Base-by-base conservation (phyloP, 2,888 invertebrate genomes). In the Poecilobothrus nobilitatus region DNA sequence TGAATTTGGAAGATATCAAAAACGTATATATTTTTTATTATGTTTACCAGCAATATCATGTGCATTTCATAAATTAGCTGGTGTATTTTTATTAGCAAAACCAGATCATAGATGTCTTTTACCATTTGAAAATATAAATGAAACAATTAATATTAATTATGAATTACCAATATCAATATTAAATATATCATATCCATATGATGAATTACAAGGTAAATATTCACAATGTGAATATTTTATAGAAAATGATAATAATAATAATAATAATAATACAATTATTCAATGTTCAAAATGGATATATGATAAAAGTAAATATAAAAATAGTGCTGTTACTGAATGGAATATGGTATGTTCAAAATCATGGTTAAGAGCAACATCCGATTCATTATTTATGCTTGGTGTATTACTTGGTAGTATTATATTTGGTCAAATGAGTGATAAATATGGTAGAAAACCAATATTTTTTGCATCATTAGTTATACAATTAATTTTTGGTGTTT, bases 401-500 rank as follows among this genome's bases (percentile, higher is more conserved):
- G 92, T 92, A 6, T 89, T 94, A 73, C 83, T 87, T 0, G 94
- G 93, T 0, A 92, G 93, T 0, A 87, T 93, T 0, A 85, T 87
- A 0, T 83, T 93, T 33, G 94, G 94, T 15, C 87, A 88, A 68
- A 80, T 92, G 75, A 92, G 93, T 2, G 94, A 94, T 76, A 90
- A 87, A 80, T 86, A 90, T 71, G 93, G 93, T 34, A 85, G 93
- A 41, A 93, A 92, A 81, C 87, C 87, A 0, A 87, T 92, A 53
- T 92, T 91, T 75, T 89, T 90, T 73, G 86, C 90, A 84, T 90
- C 92, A 10, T 91, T 90, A 5, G 75, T 91, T 6, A 79, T 91
- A 8, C 92, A 92, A 79, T 79, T 93, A 15, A 75, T 89, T 61
- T 83, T 90, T 4, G 88, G 91, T 37, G 83, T 88, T 21, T 88